A percentile compares a stretch with the other conserved stretches of the same genome.
These are phyloP conservation scores for Cyprinodon diabolis DNA, from an alignment of 2,797 vertebrate species.

Conservation along the genomic window DNA sequence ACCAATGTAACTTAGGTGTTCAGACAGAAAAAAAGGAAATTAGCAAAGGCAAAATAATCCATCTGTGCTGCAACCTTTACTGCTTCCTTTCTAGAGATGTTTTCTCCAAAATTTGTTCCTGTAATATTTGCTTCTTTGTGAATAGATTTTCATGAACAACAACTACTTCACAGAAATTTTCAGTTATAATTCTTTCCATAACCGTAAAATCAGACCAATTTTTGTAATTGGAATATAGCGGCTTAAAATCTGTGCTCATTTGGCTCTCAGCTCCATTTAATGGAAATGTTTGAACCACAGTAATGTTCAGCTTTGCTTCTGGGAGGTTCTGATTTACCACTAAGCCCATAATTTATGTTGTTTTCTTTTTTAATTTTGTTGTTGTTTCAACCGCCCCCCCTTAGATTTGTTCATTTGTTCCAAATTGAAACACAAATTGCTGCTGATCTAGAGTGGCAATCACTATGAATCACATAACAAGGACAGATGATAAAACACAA, in stretches of 20 bases:
- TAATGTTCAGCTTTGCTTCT: neutral
- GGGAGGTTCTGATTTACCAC: neutral
- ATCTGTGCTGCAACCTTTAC: neutral
- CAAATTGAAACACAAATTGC: neutral
- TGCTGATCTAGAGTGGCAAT: neutral
- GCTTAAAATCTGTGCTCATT: neutral
- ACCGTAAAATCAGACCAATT: neutral
- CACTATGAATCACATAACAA: neutral
- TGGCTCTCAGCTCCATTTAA: neutral
- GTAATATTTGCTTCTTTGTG: neutral
- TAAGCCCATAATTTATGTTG: neutral
- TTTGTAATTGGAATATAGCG: neutral
- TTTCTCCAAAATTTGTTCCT: conserved; percentile 4
- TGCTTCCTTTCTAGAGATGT: neutral
- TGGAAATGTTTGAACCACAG: conserved; percentile 2
- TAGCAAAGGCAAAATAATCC: neutral
- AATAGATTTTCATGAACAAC: neutral
- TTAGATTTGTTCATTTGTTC: neutral
- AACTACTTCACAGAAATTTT: neutral
- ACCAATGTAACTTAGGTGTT: neutral
- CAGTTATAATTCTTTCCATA: neutral
- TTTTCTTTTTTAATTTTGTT: conserved; percentile 3
- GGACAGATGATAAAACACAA: neutral
- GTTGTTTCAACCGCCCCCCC: neutral
- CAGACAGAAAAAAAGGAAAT: neutral